A percentile compares a stretch with the other conserved stretches of the same genome.
Evolutionary conservation across 2,113 vertebrate genomes (phyloP).

Genomic region (Tragelaphus scriptus): DNA sequence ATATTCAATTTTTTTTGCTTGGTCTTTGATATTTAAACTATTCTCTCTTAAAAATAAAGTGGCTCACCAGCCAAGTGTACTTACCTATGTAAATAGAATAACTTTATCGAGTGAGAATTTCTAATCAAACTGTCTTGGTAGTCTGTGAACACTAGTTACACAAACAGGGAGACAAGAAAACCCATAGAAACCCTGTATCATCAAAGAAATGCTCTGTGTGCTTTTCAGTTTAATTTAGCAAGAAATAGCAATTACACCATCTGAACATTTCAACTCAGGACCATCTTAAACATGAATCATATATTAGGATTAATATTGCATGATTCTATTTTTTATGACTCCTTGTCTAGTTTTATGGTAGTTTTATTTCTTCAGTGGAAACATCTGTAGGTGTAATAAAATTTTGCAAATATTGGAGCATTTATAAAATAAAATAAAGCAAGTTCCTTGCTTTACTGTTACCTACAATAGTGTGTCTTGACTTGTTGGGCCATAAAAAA

Average conservation of each 20-base stretch:
- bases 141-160: background rate
- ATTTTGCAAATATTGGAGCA: background rate
- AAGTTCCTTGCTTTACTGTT: constrained; percentile 2
- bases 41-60: constrained; percentile 1
- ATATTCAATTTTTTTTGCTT: constrained; percentile 6
- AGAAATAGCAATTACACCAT: background rate
- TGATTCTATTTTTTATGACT: background rate
- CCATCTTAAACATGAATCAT: background rate
- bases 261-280: background rate
- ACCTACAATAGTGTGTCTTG: background rate
- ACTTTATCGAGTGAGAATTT: background rate
- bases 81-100: background rate
- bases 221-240: background rate
- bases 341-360: background rate
- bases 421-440: constrained; percentile 34
- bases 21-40: background rate
- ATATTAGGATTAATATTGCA: background rate
- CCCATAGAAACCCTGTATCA: background rate
- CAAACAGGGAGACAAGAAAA: background rate
- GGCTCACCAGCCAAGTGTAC: background rate
- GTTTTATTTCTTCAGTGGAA: background rate
- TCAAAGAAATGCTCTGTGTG: background rate
- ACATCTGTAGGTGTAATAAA: background rate
- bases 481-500: background rate
- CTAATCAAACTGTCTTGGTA: background rate